Base-by-base conservation (phyloP, 1,140 invertebrate genomes). In the Papilio helenus region DNA sequence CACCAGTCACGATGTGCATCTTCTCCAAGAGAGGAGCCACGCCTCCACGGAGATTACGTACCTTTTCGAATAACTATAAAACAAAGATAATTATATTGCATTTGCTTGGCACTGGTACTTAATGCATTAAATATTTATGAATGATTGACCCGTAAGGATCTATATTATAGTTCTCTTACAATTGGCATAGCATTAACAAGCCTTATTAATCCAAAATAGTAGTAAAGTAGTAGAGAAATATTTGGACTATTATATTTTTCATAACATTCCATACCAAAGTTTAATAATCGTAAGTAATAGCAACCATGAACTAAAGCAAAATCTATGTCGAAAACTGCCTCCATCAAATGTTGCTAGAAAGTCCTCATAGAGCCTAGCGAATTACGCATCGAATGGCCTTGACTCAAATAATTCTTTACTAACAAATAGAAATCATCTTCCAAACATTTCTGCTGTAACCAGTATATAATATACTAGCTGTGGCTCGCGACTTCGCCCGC, bases 1-100 rank as follows among this genome's bases (percentile, higher is more conserved):
- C 98, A 0, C 98, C 98, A 51, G 93, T 88, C 1, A 99, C 96
- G 2, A 97, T 95, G 23, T 95, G 89, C 76, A 99, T 95, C 88
- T 97, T 97, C 77, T 96, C 93, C 29, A 96, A 87, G 46, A 97
- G 93, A 0, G 84, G 85, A n/a, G 91, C 86, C 7, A 95, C 85
- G 10, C 95, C 89, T 1, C 96, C 96, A 23, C 95, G 94, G 80
- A 95, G 68, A 87, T 95, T 83, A 84, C 97, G 97, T 0, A 98
- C 93, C 86, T 95, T 95, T 82, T 98, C 97, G 89, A 98, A 98
- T 3, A 98, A 90, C 97, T 98, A 91, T 51, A 49, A 5, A n/a
- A 18, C 5, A 68, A 1, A 72, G 14, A 26, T 49, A 65, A 71
- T 58, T 55, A 55, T 46, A 14, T 0, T 5, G 34, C 34, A 39